Conservation (phyloP, 2,888 invertebrate genomes). For the Lasioglossum figueresi region DNA sequence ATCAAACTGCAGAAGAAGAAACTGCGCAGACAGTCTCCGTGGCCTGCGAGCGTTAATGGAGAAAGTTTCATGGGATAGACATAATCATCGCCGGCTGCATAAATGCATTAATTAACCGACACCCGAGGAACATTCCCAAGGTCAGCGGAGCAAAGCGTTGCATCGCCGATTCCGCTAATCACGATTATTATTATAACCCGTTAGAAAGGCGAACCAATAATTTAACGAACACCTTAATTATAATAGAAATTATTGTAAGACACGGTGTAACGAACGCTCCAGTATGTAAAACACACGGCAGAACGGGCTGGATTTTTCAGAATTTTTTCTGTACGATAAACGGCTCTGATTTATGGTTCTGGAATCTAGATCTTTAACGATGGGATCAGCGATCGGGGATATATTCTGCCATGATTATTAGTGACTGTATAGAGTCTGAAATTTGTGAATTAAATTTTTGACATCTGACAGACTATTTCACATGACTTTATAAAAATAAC, state of each 20-base stretch:
- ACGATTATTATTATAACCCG: not conserved
- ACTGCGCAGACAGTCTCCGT: not conserved
- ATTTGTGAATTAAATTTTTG: no score
- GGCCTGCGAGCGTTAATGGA: not conserved
- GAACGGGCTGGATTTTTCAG: no score
- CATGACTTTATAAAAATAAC: no score
- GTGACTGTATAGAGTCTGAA: no score
- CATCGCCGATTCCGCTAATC: not conserved
- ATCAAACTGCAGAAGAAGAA: not conserved
- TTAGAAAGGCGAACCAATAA: not conserved
- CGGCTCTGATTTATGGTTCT: no score
- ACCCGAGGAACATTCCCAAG: slow-evolving; percentile 24
- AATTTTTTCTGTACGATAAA: no score
- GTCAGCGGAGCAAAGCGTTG: slow-evolving; percentile 9
- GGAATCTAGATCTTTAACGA: no score
- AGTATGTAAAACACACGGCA: no score
- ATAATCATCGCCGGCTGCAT: slow-evolving; percentile 7
- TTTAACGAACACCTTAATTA: not conserved
- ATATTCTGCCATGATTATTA: no score
- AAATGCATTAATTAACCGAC: slow-evolving; percentile 26
- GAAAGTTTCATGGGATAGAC: slow-evolving; percentile 24
- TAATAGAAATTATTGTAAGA: not conserved
- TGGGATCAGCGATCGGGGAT: no score
- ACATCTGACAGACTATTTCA: no score
- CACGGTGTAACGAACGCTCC: not conserved